phyloP scores from a whole-genome alignment of 37 sponge, comb jelly and placozoan genomes.

The Eunapius fragilis region DNA sequence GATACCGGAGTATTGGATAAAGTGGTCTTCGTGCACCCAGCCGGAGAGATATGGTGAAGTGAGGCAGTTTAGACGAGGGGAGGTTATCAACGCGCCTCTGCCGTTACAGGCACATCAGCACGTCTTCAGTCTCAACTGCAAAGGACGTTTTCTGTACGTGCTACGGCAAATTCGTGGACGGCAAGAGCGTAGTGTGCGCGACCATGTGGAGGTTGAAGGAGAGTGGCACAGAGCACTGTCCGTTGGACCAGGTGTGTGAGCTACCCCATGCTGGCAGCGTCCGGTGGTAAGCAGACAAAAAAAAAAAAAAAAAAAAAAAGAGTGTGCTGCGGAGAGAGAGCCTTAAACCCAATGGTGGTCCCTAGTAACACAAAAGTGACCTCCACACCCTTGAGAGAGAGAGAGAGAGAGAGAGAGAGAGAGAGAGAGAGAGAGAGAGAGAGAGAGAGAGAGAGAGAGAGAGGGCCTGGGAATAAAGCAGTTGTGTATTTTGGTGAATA shows the following conservation, averaged over 20 bases:
- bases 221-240: conserved; percentile 17
- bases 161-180: conserved; percentile 36
- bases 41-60: conserved; percentile 90
- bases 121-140: conserved; percentile 10
- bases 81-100: no score
- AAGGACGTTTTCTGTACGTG: conserved; percentile 28
- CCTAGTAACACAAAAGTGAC: no score
- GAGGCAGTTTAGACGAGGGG: background rate
- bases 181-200: background rate
- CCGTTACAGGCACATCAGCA: conserved; percentile 37
- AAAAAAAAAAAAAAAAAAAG: no score
- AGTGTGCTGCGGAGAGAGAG: no score
- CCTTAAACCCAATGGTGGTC: background rate
- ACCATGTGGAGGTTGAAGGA: conserved; percentile 27
- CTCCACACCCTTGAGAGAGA: no score
- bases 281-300: conserved; percentile 28
- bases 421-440: no score
- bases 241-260: conserved; percentile 7
- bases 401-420: no score
- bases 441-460: no score
- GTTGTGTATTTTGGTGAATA: no score
- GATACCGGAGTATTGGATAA: conserved; percentile 82
- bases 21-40: conserved; percentile 71
- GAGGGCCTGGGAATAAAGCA: no score
- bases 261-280: conserved; percentile 23